Base-by-base conservation (phyloP, 2,888 invertebrate genomes). In the Epicampocera succincta region DNA sequence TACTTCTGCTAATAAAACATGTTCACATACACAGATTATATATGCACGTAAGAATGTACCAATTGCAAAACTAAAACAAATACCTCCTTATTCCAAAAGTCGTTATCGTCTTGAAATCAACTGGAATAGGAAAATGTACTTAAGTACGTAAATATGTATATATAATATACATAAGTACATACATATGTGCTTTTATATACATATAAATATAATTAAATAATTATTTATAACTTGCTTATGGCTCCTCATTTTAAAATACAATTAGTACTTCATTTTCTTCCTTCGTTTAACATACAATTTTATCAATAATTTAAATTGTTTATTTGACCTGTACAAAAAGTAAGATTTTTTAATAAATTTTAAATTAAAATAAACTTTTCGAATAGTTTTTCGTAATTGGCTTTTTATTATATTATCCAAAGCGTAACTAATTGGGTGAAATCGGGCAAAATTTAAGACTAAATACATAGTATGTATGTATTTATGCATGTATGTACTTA, bases 251-350 rank as follows among this genome's bases (percentile, higher is more conserved):
- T 44, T 61, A 33, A 61, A 33, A 33, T 33, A 33, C 33, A 33
- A 29, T 33, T 8, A 9, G 33, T 33, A 33, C 33, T 6, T 8
- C 33, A 33, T 33, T 6, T 33, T 38, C 12, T 52, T 15, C 54
- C 9, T 42, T 69, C 17, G 2, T 66, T 56, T 29, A 29, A 46
- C 44, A 54, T 52, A 52, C n/a, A 29, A 54, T 44, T 46, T 73
- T 44, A 48, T 63, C 17, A 71, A 29, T 54, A 52, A 56, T 46
- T 69, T 61, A 33, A 44, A 75, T 46, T 69, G 61, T 46, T 46
- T 76, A 61, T 69, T 61, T 76, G 52, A 69, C 54, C 69, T 76
- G 68, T 76, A 76, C 52, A 63, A 76, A 76, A 63, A 40, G 54
- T 9, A 40, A 46, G 9, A 46, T 61, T 61, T 6, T 46, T 69